phyloP scores from a whole-genome alignment of 2,888 invertebrate species.

The Dromius quadrimaculatus region DNA sequence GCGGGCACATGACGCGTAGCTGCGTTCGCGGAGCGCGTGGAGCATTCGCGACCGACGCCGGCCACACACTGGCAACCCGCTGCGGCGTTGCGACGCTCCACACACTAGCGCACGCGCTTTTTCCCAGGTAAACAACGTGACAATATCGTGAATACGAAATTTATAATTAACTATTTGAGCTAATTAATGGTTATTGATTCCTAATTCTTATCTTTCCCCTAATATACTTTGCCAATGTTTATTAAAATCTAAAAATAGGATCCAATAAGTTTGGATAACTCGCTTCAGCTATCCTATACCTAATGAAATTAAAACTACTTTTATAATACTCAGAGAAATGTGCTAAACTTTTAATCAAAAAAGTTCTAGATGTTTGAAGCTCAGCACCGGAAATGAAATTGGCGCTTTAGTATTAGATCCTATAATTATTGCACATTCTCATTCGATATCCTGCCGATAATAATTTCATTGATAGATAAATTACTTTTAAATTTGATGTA shows the following conservation, averaged over 20 bases:
- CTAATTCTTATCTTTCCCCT: not conserved
- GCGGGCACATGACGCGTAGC: conserved; percentile 18
- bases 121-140: conserved; percentile 8
- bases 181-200: not conserved
- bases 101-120: not conserved
- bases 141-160: not conserved
- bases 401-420: too few relatives aligned
- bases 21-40: not conserved
- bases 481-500: too few relatives aligned
- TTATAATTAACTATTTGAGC: not conserved
- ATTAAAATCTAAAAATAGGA: not conserved
- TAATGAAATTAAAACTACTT: not conserved
- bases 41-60: conserved; percentile 5
- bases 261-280: too few relatives aligned
- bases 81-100: conserved; percentile 2
- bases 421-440: too few relatives aligned
- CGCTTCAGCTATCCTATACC: not conserved
- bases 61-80: conserved; percentile 11
- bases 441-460: too few relatives aligned
- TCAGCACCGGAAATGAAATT: not conserved
- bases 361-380: too few relatives aligned
- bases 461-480: too few relatives aligned
- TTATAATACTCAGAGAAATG: not conserved
- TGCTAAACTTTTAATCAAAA: conserved; percentile 15
- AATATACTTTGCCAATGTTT: not conserved